A percentile compares a stretch with the other conserved stretches of the same genome.
phyloP scores from a whole-genome alignment of 2,113 vertebrate genomes.

The Chroicocephalus ridibundus region DNA sequence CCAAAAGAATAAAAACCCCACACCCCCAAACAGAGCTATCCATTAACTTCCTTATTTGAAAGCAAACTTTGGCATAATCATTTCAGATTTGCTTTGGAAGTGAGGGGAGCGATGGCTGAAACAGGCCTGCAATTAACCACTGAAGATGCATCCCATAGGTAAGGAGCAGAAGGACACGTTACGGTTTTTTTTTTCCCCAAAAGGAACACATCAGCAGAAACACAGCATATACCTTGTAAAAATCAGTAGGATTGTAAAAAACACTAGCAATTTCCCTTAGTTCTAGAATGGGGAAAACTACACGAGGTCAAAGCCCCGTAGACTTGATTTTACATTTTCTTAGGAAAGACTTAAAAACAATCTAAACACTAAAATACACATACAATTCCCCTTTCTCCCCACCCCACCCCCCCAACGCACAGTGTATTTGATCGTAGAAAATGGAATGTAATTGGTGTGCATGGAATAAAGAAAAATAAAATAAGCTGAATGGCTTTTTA shows the following conservation, averaged over 20 bases:
- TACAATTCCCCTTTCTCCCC: too few relatives aligned
- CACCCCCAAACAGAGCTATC: background rate
- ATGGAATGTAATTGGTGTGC: background rate
- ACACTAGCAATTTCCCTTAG: background rate
- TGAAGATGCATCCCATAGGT: background rate
- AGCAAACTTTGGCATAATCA: background rate
- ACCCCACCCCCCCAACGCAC: background rate
- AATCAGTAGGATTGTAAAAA: background rate
- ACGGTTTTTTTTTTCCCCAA: background rate
- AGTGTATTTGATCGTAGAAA: background rate
- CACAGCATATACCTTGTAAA: background rate
- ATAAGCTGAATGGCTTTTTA: background rate
- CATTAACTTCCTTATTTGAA: background rate
- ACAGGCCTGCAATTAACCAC: background rate
- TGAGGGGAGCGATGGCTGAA: background rate
- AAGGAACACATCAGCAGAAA: background rate
- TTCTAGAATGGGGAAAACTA: background rate
- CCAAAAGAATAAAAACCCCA: background rate
- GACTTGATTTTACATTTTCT: conserved; percentile 8
- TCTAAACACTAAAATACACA: background rate
- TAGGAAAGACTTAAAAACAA: background rate
- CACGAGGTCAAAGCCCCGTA: background rate
- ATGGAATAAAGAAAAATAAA: background rate
- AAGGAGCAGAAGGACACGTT: background rate
- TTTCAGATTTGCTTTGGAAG: background rate